These are phyloP conservation scores for Cotesia vestalis DNA, from an alignment of 1,140 invertebrate genomes.

Conservation along the genomic window DNA sequence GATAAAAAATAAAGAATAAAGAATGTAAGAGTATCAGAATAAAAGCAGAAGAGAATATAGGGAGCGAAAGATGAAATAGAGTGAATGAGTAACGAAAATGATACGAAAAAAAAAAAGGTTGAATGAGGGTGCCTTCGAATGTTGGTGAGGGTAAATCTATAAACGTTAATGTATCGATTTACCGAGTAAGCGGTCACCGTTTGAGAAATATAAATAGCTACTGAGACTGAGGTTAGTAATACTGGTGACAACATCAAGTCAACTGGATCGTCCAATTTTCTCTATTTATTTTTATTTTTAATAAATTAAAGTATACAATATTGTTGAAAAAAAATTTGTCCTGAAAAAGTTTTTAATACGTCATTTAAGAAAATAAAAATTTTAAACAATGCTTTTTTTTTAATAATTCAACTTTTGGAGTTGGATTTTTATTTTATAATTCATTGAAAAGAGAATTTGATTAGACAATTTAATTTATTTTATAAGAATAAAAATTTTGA, in stretches of 20 bases:
- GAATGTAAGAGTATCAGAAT: too few species aligned
- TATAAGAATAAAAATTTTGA: too few species aligned
- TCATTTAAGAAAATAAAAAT: too few species aligned
- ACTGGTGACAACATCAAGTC: not conserved
- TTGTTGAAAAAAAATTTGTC: too few species aligned
- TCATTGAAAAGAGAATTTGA: too few species aligned
- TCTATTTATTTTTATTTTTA: not conserved
- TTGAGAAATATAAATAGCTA: slow-evolving; percentile 31
- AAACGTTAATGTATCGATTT: slow-evolving; percentile 34
- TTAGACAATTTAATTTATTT: too few species aligned
- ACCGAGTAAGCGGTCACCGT: slow-evolving; percentile 28
- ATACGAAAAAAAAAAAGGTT: not conserved
- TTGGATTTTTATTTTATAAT: too few species aligned
- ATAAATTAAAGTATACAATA: not conserved
- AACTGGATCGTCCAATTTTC: not conserved
- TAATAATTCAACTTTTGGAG: too few species aligned
- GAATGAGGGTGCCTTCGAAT: not conserved
- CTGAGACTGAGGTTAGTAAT: slow-evolving; percentile 7
- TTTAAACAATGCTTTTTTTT: too few species aligned
- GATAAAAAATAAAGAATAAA: not conserved
- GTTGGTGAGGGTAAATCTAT: slow-evolving; percentile 17
- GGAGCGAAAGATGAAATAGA: not conserved
- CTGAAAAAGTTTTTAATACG: too few species aligned
- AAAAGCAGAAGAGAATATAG: not conserved
- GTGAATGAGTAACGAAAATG: not conserved